phyloP scores from a whole-genome alignment of 2,888 invertebrate species.

The Anorthoa munda region DNA sequence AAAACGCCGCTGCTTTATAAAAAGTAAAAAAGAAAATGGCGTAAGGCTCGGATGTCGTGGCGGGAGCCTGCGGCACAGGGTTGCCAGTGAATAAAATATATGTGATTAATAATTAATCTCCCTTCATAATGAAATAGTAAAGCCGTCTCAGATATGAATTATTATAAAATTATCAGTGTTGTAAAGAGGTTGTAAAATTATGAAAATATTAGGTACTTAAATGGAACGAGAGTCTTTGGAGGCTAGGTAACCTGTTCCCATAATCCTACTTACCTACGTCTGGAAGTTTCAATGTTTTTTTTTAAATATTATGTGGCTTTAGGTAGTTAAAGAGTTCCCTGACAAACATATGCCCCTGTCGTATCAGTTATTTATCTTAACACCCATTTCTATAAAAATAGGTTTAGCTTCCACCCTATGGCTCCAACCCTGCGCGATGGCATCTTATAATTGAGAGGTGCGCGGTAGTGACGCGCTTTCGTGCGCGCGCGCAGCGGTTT shows the following conservation, averaged over 20 bases:
- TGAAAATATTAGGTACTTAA: slow-evolving; percentile 13
- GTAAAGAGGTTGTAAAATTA: slow-evolving; percentile 20
- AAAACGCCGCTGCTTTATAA: slow-evolving; percentile 66
- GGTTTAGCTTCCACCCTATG: background rate
- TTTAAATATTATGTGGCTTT: background rate
- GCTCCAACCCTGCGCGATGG: slow-evolving; percentile 41
- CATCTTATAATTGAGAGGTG: slow-evolving; percentile 60
- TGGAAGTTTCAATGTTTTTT: background rate
- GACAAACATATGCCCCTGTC: background rate
- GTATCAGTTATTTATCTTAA: background rate
- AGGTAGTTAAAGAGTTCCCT: background rate
- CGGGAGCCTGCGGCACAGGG: slow-evolving; percentile 53
- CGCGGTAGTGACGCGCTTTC: slow-evolving; percentile 38
- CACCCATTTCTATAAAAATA: too few relatives aligned
- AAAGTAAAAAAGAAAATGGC: slow-evolving; percentile 65
- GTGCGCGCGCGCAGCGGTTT: slow-evolving; percentile 37
- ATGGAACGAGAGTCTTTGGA: slow-evolving; percentile 16
- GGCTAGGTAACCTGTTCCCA: slow-evolving; percentile 6
- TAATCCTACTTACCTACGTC: background rate
- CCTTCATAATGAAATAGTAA: slow-evolving; percentile 57
- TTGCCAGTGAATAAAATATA: slow-evolving; percentile 46
- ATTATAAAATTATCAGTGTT: slow-evolving; percentile 49
- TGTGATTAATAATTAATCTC: slow-evolving; percentile 61
- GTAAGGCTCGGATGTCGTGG: slow-evolving; percentile 63
- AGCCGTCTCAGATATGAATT: slow-evolving; percentile 44